Percentiles rank a stretch among this genome's conserved stretches.
These are phyloP conservation scores for Himalopsyche phryganea DNA, from an alignment of 1,140 invertebrate genomes.

Conservation along the genomic window DNA sequence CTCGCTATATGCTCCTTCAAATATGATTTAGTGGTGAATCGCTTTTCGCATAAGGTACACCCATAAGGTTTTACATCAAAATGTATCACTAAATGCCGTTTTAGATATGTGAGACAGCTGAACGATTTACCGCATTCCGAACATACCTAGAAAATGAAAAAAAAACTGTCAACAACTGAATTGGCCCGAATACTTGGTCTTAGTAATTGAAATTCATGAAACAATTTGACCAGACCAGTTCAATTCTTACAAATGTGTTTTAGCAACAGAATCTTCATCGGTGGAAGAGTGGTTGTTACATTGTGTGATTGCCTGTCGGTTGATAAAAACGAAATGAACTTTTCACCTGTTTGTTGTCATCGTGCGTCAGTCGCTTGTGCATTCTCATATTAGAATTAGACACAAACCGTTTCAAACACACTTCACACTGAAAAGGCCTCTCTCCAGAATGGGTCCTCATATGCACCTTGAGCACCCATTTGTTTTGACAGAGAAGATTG, in stretches of 20 bases:
- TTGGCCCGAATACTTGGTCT: too few species aligned
- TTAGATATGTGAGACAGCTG: conserved; percentile 30
- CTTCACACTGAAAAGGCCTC: conserved; percentile 28
- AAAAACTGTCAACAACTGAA: too few species aligned
- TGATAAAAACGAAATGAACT: not conserved
- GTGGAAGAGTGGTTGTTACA: not conserved
- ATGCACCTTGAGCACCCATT: conserved; percentile 25
- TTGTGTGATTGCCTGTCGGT: not conserved
- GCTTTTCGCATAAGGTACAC: conserved; percentile 17
- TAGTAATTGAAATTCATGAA: not conserved
- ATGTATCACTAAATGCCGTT: conserved; percentile 35
- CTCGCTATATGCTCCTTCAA: conserved; percentile 26
- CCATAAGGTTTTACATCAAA: conserved; percentile 39
- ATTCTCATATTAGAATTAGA: conserved; percentile 32
- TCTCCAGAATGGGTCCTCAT: conserved; percentile 31
- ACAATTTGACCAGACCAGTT: not conserved
- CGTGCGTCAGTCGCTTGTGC: conserved; percentile 26
- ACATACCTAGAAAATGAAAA: conserved; percentile 18
- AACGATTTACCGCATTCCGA: conserved; percentile 33
- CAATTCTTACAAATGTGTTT: not conserved
- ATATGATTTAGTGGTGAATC: conserved; percentile 23
- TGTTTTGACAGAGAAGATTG: conserved; percentile 21
- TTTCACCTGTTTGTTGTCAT: conserved; percentile 29
- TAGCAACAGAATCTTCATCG: not conserved
- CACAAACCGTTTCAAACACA: conserved; percentile 29